Base-by-base conservation (phyloP, 2,797 vertebrate genomes). In the Microchirus variegatus region DNA sequence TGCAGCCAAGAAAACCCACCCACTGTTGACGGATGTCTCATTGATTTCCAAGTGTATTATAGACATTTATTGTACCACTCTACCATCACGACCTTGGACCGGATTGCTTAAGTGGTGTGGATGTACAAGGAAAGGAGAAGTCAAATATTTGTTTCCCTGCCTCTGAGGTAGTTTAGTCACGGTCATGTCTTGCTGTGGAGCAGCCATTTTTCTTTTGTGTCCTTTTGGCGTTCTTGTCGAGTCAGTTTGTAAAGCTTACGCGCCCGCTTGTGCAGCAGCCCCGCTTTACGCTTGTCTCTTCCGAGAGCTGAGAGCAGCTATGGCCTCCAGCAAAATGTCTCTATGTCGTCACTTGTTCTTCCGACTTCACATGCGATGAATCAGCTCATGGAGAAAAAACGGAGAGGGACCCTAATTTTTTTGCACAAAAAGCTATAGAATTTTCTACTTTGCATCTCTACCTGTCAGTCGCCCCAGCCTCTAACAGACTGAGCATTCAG, bases 371-470 rank as follows among this genome's bases (percentile, higher is more conserved):
- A 44, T 67, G 51, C 53, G 44, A 43, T 50, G 52, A 68, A 63
- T 19, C 31, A 47, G 54, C 43, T 63, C 17, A 36, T 48, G 38
- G 69, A 65, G 57, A 8, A 44, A 16, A 8, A 12, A 16, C 1
- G 15, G 4, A 1, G 12, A 11, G 48, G 9, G 16, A 36, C 50
- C 60, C 54, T 75, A 41, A 7, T 19, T 56, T 75, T 7, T 67
- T 18, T 15, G 12, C 26, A 71, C 47, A 73, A 67, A 78, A 75
- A 63, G 47, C 75, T 63, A 46, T 54, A 59, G 70, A 73, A 72
- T 68, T 77, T 66, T 63, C 82, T 77, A 75, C 74, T 85, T 73
- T 73, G 56, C 52, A 65, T 80, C 48, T 48, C 35, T 51, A 50
- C 78, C 74, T 59, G 76, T 81, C 62, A 77, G 61, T 73, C 60